These are phyloP conservation scores for Labia minor DNA, from an alignment of 2,888 invertebrate genomes.

Conservation along the genomic window DNA sequence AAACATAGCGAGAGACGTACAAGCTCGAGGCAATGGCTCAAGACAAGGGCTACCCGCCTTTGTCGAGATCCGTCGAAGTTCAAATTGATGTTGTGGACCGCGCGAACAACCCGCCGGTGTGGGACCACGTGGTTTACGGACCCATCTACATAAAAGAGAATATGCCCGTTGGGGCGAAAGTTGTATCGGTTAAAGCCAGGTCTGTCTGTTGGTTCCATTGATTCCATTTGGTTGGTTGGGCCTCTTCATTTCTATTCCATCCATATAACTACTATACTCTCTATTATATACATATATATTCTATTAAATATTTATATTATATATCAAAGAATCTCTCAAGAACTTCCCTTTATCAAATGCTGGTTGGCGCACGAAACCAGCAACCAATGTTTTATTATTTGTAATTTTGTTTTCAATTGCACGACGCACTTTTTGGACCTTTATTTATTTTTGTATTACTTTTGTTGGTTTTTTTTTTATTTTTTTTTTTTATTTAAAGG, in stretches of 20 bases:
- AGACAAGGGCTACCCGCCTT: slow-evolving; percentile 92
- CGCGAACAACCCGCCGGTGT: slow-evolving; percentile 94
- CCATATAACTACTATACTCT: neutral
- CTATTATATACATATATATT: neutral
- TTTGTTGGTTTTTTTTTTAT: too few species aligned
- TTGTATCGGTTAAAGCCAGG: slow-evolving; percentile 98
- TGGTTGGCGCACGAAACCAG: slow-evolving; percentile 3
- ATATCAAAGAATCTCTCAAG: slow-evolving; percentile 14
- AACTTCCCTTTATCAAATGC: neutral
- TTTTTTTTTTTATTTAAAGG: too few species aligned
- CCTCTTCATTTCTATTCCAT: slow-evolving; percentile 19
- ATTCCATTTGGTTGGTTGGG: slow-evolving; percentile 18
- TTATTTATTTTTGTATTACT: too few species aligned
- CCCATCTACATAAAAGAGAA: slow-evolving; percentile 96
- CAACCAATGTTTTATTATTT: neutral
- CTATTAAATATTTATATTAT: neutral
- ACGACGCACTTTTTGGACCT: neutral
- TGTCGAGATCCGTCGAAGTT: slow-evolving; percentile 93
- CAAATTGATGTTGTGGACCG: slow-evolving; percentile 97
- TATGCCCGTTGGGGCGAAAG: slow-evolving; percentile 94
- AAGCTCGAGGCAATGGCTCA: slow-evolving; percentile 96
- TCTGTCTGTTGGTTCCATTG: slow-evolving; percentile 49
- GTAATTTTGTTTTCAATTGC: neutral
- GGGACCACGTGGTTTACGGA: slow-evolving; percentile 93
- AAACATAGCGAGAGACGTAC: slow-evolving; percentile 88